These are phyloP conservation scores for Nymphalis polychloros DNA, from an alignment of 2,888 invertebrate genomes.

Conservation along the genomic window DNA sequence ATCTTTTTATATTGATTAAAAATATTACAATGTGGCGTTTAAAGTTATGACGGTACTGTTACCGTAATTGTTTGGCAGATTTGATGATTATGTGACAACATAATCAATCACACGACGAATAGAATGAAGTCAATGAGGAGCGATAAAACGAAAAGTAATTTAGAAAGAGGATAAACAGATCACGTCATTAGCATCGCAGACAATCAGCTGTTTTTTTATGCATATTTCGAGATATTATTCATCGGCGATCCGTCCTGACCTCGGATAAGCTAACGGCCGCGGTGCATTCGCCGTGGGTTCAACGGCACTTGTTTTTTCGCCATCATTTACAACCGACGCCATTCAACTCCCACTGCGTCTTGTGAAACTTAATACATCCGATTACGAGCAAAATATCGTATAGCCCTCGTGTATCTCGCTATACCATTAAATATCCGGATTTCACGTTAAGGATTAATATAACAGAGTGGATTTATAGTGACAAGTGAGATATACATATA, in stretches of 20 bases:
- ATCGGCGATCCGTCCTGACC: conserved; percentile 63
- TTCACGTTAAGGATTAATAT: not conserved
- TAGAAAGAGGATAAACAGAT: conserved; percentile 12
- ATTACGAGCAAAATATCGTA: conserved; percentile 24
- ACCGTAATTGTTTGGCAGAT: too few species aligned
- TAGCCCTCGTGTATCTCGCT: not conserved
- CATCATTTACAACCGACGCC: conserved; percentile 58
- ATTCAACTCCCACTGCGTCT: conserved; percentile 45
- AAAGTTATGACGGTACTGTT: too few species aligned
- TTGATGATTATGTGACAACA: not conserved
- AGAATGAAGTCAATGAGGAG: not conserved
- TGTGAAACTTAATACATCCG: conserved; percentile 39
- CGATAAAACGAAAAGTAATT: conserved; percentile 3
- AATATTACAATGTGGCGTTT: too few species aligned
- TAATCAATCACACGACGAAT: not conserved
- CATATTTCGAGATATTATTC: conserved; percentile 48
- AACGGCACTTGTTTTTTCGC: conserved; percentile 70
- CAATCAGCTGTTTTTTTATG: conserved; percentile 52
- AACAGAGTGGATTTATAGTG: too few species aligned
- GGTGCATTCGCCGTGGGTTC: conserved; percentile 71
- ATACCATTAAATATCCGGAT: not conserved
- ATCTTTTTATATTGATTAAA: too few species aligned
- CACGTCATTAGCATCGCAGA: conserved; percentile 9
- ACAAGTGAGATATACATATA: too few species aligned
- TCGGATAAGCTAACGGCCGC: conserved; percentile 71